Conservation (phyloP, 2,888 invertebrate species). For the Thymelicus lineola region DNA sequence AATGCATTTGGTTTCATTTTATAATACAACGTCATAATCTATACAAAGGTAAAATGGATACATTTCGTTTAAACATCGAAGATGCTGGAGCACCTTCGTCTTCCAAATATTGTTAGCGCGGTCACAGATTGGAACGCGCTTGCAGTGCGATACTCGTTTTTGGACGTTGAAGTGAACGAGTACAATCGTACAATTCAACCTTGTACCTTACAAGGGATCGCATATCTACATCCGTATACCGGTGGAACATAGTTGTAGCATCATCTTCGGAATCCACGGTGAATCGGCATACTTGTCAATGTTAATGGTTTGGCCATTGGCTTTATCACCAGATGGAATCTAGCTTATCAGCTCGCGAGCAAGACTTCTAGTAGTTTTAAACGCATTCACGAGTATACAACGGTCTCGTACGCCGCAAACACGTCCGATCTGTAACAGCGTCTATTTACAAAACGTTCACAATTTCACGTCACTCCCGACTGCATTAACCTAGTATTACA, state of each 20-base stretch:
- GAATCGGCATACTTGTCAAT: too few species aligned
- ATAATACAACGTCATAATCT: slow-evolving; percentile 47
- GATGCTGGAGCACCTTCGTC: background rate
- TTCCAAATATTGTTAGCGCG: slow-evolving; percentile 11
- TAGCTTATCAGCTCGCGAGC: too few species aligned
- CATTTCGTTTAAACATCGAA: slow-evolving; percentile 24
- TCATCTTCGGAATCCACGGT: too few species aligned
- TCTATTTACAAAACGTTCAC: slow-evolving; percentile 18
- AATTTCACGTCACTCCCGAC: slow-evolving; percentile 18
- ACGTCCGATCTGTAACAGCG: background rate
- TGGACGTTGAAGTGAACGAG: too few species aligned
- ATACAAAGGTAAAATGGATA: slow-evolving; percentile 45
- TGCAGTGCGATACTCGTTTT: background rate
- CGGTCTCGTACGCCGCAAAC: background rate
- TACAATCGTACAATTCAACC: too few species aligned
- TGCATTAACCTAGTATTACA: slow-evolving; percentile 12
- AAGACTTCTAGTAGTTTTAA: too few species aligned
- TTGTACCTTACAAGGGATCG: too few species aligned
- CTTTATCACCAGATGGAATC: too few species aligned
- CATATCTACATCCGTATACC: too few species aligned
- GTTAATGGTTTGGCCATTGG: too few species aligned
- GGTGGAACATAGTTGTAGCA: too few species aligned
- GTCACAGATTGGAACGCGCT: slow-evolving; percentile 5
- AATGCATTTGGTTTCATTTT: slow-evolving; percentile 67
- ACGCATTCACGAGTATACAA: too few species aligned